Base-by-base conservation (phyloP, 2,797 vertebrate genomes). In the Tapirus indicus region DNA sequence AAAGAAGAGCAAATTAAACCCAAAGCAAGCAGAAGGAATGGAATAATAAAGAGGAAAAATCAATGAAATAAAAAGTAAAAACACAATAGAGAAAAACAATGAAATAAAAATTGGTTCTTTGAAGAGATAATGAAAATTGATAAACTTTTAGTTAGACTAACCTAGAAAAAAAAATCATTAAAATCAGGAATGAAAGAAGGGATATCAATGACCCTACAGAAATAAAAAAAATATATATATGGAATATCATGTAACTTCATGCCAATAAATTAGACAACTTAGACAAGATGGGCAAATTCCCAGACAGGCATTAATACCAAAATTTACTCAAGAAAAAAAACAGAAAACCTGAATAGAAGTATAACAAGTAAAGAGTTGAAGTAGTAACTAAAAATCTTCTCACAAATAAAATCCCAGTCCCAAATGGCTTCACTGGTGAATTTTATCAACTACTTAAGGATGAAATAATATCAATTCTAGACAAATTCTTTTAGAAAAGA, bases 381-480 rank as follows among this genome's bases (percentile, higher is more conserved):
- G 20, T 38, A 80, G 16, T 41, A 62, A 38, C 20, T 74, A 83
- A 62, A 75, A 82, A 49, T 29, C 38, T 62, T 71, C n/a, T 82
- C n/a, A 49, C n/a, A 84, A 72, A 74, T 79, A 87, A 89, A 85
- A 92, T 85, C 12, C 14, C 47, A n/a, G n/a, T 77, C 12, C 66
- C 62, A 56, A 77, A 41, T 47, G 49, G 49, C 49, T 52, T 52
- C 49, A 52, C 49, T 16, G 21, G 29, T 44, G 29, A 92, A 92
- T 74, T 85, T 35, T 72, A 66, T n/a, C 41, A 79, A 35, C 23
- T 60, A 6, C 68, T 84, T 84, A 72, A 79, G 72, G 18, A 77
- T 77, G 60, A 87, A 93, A 58, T 71, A 44, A 58, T 77, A 86
- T 6, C 6, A 69, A 90, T 85, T 92, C 72, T 79, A 94, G 52